Evolutionary conservation across 2,888 invertebrate species (phyloP), one percentile per base, ranked within the genome.

Genomic region (Synanthedon andrenaeformis): DNA sequence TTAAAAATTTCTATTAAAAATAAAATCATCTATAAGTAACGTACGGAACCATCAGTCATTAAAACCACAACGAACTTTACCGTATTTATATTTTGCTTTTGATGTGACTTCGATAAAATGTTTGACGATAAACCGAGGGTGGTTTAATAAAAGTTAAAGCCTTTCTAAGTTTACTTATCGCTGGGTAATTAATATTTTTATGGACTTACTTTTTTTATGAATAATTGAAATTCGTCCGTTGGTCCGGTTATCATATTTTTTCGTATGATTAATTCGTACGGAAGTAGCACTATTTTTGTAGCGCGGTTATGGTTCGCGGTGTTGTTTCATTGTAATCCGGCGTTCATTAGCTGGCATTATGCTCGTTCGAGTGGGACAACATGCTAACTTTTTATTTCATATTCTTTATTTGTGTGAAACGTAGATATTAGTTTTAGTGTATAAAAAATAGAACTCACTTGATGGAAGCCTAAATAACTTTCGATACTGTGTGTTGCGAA

Each of bases 401-500:
- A 2, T 28, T 8, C 28, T 28, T 28, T 28, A 28, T 8, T 8
- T 35, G 35, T 35, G 28, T 35, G 28, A 35, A 35, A 35, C 8
- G 28, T 35, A n/a, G n/a, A n/a, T n/a, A 3, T 35, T 35, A 3
- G 35, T 10, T 8, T 28, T 35, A 35, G 35, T 35, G 35, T 10
- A 35, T 8, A 8, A 35, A 35, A 8, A 35, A 35, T 45, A 4
- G 10, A 13, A 45, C 45, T 45, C 89, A 99, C 99, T 94, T 99
- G 99, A 90, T 99, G 99, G 91, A 99, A 99, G 83, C 99, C 99
- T 75, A 99, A 91, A 89, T 98, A 99, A 82, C 96, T 98, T 90
- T 99, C 99, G 81, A 99, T 99, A 86, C 98, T 98, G 90, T 99
- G 96, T 60, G 99, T 98, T 56, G 98, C 98, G 89, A 98, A 99